Evolutionary conservation across 1,140 invertebrate species (phyloP).

Genomic region (Macrotrachela quadricornifera): DNA sequence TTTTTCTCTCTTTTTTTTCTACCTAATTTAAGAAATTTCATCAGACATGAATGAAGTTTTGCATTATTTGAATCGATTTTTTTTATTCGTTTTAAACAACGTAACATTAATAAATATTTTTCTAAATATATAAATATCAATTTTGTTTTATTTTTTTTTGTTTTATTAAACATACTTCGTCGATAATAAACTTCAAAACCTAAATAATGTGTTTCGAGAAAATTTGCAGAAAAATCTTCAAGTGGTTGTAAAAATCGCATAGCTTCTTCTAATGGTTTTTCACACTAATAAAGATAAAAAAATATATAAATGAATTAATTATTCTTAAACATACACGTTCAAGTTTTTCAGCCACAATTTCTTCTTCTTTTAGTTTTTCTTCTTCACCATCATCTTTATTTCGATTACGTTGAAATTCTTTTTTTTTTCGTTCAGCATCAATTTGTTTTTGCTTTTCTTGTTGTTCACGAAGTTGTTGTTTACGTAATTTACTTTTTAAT

Average conservation of each 20-base stretch:
- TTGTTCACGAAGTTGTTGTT: conserved; percentile 68
- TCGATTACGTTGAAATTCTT: conserved; percentile 64
- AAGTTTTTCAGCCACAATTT: conserved; percentile 75
- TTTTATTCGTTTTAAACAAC: conserved; percentile 2
- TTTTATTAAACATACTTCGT: conserved; percentile 37
- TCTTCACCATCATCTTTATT: conserved; percentile 40
- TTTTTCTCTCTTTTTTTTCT: no score
- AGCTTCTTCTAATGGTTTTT: conserved; percentile 74
- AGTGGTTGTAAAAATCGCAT: conserved; percentile 76
- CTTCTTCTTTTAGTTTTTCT: conserved; percentile 71
- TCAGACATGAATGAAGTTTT: no score
- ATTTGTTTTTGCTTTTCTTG: conserved; percentile 23
- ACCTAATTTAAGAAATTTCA: no score
- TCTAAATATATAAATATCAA: neutral
- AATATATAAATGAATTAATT: neutral
- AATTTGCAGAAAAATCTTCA: conserved; percentile 55
- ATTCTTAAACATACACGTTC: conserved; percentile 41
- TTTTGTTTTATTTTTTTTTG: no score
- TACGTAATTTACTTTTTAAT: conserved; percentile 75
- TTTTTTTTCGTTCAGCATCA: conserved; percentile 53
- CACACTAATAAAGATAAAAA: conserved; percentile 35
- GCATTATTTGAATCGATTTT: neutral
- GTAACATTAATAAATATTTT: conserved; percentile 3
- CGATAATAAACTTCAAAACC: conserved; percentile 88
- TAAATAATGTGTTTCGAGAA: conserved; percentile 79